Percentiles rank a stretch among this genome's conserved stretches.
Conservation (phyloP, 2,113 vertebrate species). For the Tachysurus fulvidraco region DNA sequence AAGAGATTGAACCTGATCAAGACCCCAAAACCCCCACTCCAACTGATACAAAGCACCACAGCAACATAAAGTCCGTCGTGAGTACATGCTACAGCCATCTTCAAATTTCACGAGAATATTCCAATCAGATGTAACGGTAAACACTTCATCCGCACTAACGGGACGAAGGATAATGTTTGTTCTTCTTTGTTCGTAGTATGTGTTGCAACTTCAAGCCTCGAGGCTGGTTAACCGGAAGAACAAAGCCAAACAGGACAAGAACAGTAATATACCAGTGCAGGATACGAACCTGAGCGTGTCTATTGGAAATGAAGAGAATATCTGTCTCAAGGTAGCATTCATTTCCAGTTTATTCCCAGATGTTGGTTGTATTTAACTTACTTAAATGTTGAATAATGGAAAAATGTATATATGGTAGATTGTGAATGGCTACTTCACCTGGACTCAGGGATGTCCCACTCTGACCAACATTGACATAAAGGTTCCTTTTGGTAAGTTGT, state of each 20-base stretch:
- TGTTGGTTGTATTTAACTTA: not conserved
- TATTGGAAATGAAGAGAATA: slow-evolving; percentile 72
- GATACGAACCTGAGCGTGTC: slow-evolving; percentile 58
- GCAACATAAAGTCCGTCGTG: slow-evolving; percentile 82
- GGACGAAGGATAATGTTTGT: not conserved
- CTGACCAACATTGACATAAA: slow-evolving; percentile 88
- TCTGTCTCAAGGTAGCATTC: slow-evolving; percentile 84
- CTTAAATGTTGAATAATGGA: not conserved
- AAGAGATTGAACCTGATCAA: slow-evolving; percentile 89
- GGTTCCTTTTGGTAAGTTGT: slow-evolving; percentile 87
- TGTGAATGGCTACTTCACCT: slow-evolving; percentile 91
- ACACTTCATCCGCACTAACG: not conserved
- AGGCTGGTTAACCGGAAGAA: slow-evolving; percentile 53
- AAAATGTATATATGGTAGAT: slow-evolving; percentile 70
- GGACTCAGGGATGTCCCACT: slow-evolving; percentile 89
- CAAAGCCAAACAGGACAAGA: slow-evolving; percentile 50
- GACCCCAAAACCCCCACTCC: slow-evolving; percentile 72
- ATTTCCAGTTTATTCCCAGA: not conserved
- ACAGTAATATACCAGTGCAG: slow-evolving; percentile 37
- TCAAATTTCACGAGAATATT: not conserved
- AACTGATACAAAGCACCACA: slow-evolving; percentile 70
- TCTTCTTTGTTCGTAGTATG: slow-evolving; percentile 25
- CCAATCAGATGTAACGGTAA: not conserved
- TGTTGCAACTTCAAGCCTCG: slow-evolving; percentile 52
- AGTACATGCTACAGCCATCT: slow-evolving; percentile 59